Percentiles rank a stretch among this genome's conserved stretches.
phyloP scores from a whole-genome alignment of 1,140 invertebrate species.

The Idris sp. region DNA sequence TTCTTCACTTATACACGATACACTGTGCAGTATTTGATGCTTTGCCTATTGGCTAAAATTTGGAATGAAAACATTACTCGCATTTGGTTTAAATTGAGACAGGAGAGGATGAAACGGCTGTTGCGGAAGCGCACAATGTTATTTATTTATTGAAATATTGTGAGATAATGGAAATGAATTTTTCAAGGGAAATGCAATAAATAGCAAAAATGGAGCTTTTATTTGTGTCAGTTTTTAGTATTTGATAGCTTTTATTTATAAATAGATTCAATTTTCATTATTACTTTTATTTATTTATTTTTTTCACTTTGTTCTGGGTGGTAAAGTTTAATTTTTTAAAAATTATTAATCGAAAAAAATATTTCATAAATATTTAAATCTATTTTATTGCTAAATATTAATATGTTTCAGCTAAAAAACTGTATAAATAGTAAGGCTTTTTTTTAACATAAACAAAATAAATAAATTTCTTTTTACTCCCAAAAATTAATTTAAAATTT shows the following conservation, averaged over 20 bases:
- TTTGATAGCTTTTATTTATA: background rate
- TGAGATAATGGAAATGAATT: conserved; percentile 36
- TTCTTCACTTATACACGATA: conserved; percentile 18
- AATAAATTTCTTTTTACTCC: no score
- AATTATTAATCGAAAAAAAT: no score
- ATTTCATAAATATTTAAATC: no score
- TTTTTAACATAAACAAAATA: no score
- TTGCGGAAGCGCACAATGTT: conserved; percentile 13
- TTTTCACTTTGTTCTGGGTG: no score
- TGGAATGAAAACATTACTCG: conserved; percentile 55
- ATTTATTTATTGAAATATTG: conserved; percentile 50
- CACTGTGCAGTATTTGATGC: conserved; percentile 43
- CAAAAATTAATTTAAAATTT: no score
- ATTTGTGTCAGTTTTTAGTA: background rate
- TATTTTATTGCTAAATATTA: no score
- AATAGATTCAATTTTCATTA: background rate
- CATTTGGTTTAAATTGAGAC: conserved; percentile 48
- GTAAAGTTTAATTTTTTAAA: no score
- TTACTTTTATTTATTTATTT: no score
- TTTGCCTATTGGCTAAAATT: conserved; percentile 49
- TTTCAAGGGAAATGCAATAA: conserved; percentile 12
- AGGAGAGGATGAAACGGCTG: conserved; percentile 14
- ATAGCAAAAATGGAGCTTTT: conserved; percentile 9
- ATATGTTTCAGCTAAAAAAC: no score
- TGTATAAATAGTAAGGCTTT: no score